phyloP scores from a whole-genome alignment of 2,113 vertebrate genomes.

The Cryptotis parvus region DNA sequence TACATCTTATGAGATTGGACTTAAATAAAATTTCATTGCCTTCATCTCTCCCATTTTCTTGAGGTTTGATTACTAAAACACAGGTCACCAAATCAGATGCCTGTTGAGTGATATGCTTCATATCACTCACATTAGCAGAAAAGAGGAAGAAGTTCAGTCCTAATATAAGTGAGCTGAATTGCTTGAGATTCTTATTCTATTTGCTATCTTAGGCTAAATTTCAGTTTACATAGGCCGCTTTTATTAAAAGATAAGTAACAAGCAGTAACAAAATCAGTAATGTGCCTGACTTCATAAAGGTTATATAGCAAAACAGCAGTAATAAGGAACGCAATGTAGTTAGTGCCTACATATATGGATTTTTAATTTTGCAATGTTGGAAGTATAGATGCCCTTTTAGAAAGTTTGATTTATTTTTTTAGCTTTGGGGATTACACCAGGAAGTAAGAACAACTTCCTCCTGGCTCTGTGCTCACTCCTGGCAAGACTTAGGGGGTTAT shows the following conservation, averaged over 20 bases:
- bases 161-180: constrained; percentile 25
- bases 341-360: constrained; percentile 16
- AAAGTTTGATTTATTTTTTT: constrained; percentile 62
- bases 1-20: background rate
- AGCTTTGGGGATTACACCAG: background rate
- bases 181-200: background rate
- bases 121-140: constrained; percentile 14
- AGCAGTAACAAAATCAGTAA: constrained; percentile 13
- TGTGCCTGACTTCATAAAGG: background rate
- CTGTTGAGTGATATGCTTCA: background rate
- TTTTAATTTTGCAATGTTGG: constrained; percentile 6
- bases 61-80: constrained; percentile 20
- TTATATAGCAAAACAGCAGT: background rate
- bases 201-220: constrained; percentile 43
- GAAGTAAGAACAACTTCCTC: too few species aligned
- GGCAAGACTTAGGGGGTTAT: too few species aligned
- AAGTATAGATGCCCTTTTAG: background rate
- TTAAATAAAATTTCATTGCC: constrained; percentile 46
- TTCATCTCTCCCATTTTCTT: constrained; percentile 4
- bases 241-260: constrained; percentile 40
- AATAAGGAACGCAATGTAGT: background rate
- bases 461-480: too few species aligned
- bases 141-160: background rate
- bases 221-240: constrained; percentile 33
- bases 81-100: background rate